Evolutionary conservation across 92 coral and sea anemone species (phyloP).

Genomic region (Ricordea florida): DNA sequence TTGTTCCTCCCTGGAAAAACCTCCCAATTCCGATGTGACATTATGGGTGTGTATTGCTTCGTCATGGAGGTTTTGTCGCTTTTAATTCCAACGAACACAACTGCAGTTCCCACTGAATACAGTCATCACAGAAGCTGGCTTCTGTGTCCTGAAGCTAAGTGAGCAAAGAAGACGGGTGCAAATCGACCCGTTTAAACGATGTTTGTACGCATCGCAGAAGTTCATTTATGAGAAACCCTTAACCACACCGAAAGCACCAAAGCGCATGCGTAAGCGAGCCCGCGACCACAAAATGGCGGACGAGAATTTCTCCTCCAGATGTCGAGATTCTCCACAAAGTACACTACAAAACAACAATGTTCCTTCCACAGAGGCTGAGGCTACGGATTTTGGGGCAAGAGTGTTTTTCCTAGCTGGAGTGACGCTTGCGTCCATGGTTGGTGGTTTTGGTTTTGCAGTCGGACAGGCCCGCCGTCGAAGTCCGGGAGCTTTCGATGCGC

Average conservation of each 20-base stretch:
- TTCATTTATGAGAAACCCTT: background rate
- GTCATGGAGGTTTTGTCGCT: slow-evolving; percentile 16
- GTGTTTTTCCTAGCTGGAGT: slow-evolving; percentile 81
- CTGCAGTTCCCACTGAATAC: background rate
- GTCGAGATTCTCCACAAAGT: background rate
- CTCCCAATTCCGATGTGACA: slow-evolving; percentile 95
- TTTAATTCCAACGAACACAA: background rate
- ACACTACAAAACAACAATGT: background rate
- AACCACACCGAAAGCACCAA: background rate
- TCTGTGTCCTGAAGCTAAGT: slow-evolving; percentile 13
- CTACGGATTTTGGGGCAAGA: slow-evolving; percentile 18
- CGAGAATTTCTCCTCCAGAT: too few species aligned
- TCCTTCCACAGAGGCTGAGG: background rate
- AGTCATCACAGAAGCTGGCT: slow-evolving; percentile 12
- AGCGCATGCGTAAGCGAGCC: slow-evolving; percentile 32
- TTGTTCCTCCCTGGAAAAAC: slow-evolving; percentile 96
- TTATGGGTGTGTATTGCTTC: slow-evolving; percentile 88
- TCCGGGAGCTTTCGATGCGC: slow-evolving; percentile 75
- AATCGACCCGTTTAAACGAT: background rate
- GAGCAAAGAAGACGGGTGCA: background rate
- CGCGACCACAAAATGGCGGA: slow-evolving; percentile 60
- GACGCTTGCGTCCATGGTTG: slow-evolving; percentile 84
- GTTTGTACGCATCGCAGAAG: background rate
- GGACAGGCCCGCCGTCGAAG: slow-evolving; percentile 79
- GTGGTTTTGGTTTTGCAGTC: slow-evolving; percentile 91